Evolutionary conservation across 2,797 vertebrate genomes (phyloP), one percentile per base, ranked within the genome.

Genomic region (Cuculus canorus): DNA sequence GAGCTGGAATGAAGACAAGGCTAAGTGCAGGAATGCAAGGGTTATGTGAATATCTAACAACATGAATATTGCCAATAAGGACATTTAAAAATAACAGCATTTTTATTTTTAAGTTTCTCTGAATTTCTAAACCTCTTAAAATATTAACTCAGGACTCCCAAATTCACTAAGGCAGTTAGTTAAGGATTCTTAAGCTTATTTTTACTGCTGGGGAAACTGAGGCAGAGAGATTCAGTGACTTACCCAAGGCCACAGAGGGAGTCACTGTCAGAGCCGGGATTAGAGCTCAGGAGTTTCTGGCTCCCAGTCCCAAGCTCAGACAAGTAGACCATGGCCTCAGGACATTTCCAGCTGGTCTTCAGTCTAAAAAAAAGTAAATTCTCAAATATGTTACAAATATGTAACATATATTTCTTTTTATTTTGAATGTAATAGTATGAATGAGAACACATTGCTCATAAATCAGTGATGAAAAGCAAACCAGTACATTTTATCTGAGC

Each of bases 351-450:
- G 68, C 64, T 95, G 90, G 86, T 94, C 88, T 96, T 96, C 91
- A 90, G 93, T 96, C 94, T 96, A 96, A 95, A 96, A 96, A 92
- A 96, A 94, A 95, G 95, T 96, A 95, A 95, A 96, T 95, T 96
- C 90, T 96, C 92, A 96, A 91, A 88, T 92, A 95, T 78, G 90
- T 90, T 95, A 94, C 95, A 95, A 86, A 88, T 82, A 65, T 91
- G 92, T 95, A 95, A 94, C 90, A 94, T 83, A 88, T 65, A 35
- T 73, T 33, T 65, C 2, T 87, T 85, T 77, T 93, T 92, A 88
- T 59, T 88, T 90, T 81, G 43, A 88, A 90, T 82, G 48, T 61
- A 88, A 88, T 76, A 27, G 13, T 79, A 90, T 79, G 65, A 95
- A 54, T 75, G 47, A 89, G 19, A 95, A 80, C 41, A 77, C 27